Base-by-base conservation (phyloP, 2,888 invertebrate genomes). In the Mesorhabditis belari region DNA sequence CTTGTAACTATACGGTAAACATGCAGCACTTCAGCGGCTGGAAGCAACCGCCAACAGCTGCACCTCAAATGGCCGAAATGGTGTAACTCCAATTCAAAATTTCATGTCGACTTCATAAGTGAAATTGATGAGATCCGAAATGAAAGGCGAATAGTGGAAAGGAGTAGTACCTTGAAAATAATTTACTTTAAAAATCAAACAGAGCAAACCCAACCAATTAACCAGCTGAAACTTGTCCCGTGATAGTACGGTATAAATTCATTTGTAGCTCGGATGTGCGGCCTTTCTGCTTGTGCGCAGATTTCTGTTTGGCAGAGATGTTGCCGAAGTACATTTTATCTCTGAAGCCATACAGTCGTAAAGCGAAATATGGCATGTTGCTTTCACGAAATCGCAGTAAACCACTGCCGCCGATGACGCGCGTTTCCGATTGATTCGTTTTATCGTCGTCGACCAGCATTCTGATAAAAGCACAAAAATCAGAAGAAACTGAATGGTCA, bases 131-230 rank as follows among this genome's bases (percentile, higher is more conserved):
- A 96, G 87, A 81, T 96, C 96, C 3, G 94, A 94, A 72, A 94
- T 89, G 81, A 89, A 95, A 0, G 96, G 96, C 0, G 95, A 90
- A 83, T 96, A 98, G 83, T 98, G 95, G 80, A 91, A 90, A 0
- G 94, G 93, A n/a, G 83, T 94, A 98, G 83, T 76, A 84, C 83
- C 83, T 83, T 69, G 24, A 70, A 65, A 4, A 5, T 28, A n/a
- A n/a, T n/a, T n/a, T n/a, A n/a, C n/a, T n/a, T n/a, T n/a, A n/a
- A n/a, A n/a, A n/a, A n/a, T n/a, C n/a, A n/a, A n/a, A n/a, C n/a
- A n/a, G n/a, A n/a, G n/a, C n/a, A n/a, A 87, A 95, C 96, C 96
- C 96, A 28, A 91, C 90, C 98, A 96, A 98, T 0, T 93, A 94
- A 57, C 90, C 89, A 52, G 93, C 91, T 5, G n/a, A n/a, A n/a